Evolutionary conservation across 1,140 invertebrate genomes (phyloP).

Genomic region (Pogonognathellus flavescens): DNA sequence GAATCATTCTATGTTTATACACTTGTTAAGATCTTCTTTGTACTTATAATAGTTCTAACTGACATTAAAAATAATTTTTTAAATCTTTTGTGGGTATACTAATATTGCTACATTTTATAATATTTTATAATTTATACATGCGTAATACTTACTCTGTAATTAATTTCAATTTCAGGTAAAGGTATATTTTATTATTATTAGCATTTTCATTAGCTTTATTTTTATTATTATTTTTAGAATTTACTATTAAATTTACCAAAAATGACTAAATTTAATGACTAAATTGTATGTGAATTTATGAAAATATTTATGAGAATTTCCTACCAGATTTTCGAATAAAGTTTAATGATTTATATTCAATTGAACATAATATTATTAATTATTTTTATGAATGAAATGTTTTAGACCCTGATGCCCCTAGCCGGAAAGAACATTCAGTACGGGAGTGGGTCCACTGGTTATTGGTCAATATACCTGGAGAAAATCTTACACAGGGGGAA

Average conservation of each 20-base stretch:
- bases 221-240: not conserved
- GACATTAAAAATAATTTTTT: not conserved
- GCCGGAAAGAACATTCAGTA: slow-evolving; percentile 80
- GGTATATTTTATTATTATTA: no score
- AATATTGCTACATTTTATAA: no score
- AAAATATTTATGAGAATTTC: no score
- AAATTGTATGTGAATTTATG: no score
- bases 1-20: no score
- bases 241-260: not conserved
- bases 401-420: slow-evolving; percentile 91
- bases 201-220: not conserved
- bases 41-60: no score
- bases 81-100: not conserved
- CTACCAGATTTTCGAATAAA: no score
- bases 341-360: not conserved
- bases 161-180: no score
- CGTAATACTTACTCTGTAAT: no score
- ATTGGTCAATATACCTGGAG: slow-evolving; percentile 88
- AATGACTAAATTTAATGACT: not conserved
- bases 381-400: not conserved
- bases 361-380: not conserved
- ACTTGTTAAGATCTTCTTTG: no score
- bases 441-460: slow-evolving; percentile 94
- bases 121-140: no score
- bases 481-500: slow-evolving; percentile 79